Base-by-base conservation (phyloP, 2,113 vertebrate species). In the Tachycineta bicolor region DNA sequence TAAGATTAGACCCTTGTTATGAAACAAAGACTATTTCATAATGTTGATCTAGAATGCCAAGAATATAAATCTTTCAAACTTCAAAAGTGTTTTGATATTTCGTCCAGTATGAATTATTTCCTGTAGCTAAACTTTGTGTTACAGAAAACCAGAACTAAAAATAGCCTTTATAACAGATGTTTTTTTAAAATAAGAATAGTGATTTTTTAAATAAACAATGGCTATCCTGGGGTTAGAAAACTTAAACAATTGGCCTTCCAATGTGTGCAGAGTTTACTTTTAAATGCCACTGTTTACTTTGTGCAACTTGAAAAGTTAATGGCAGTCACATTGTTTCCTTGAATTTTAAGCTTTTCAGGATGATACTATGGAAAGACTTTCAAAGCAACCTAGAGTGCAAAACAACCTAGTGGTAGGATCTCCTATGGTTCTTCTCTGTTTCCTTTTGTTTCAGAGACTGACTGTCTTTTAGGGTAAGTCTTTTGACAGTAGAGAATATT, bases 1-100 rank as follows among this genome's bases (percentile, higher is more conserved):
- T 88, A 83, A 76, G 94, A 89, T 90, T 87, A 95, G 80, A 69
- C 34, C 34, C 46, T 77, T 93, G 64, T 93, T 96, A 93, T 16
- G 60, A 95, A 94, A 96, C 86, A 86, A 93, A 64, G 41, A 47
- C 43, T 89, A 29, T 80, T 97, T 96, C 82, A 55, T 94, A 91
- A 94, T 49, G 16, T 63, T 85, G 53, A 41, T 91, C 47, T 47
- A 69, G 47, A 93, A 56, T 75, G 50, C 73, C 47, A 93, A 62
- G 82, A 73, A 34, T 62, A 94, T 37, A 50, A 79, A 22, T 59
- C 60, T 75, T 76, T 85, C 28, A 83, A 25, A 83, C 39, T 87
- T 80, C 41, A 46, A 10, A 74, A 85, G 20, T 28, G 5, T 71
- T 75, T 79, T 93, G 60, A 64, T 68, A 50, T 82, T 89, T 84